phyloP scores from a whole-genome alignment of 2,888 invertebrate species.

The Limnephilus marmoratus region DNA sequence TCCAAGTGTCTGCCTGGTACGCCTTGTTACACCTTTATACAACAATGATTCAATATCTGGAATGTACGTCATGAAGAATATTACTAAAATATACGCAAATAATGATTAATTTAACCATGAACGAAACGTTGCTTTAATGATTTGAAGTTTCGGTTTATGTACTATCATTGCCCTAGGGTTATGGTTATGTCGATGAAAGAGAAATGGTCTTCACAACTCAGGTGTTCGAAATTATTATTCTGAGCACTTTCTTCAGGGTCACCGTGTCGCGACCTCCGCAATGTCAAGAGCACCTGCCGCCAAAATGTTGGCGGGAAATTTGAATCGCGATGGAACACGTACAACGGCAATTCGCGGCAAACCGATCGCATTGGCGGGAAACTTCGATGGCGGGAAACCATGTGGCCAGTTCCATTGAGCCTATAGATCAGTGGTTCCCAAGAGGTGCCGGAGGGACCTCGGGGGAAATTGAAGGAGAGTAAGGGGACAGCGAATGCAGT shows the following conservation, averaged over 20 bases:
- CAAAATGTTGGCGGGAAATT: background rate
- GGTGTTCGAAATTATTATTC: background rate
- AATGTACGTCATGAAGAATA: background rate
- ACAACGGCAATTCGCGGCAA: background rate
- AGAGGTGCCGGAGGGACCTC: background rate
- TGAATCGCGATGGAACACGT: slow-evolving; percentile 1
- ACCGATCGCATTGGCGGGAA: no score
- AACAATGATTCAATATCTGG: background rate
- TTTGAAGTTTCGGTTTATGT: background rate
- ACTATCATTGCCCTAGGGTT: background rate
- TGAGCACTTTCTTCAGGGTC: background rate
- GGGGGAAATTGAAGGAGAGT: background rate
- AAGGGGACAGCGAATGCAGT: background rate
- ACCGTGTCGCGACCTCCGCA: background rate
- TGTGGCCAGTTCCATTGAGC: background rate
- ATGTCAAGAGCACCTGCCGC: slow-evolving; percentile 21
- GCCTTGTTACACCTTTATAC: background rate
- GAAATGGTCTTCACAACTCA: background rate
- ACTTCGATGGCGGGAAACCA: background rate
- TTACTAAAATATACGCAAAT: background rate
- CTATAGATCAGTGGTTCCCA: background rate
- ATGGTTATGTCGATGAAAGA: background rate
- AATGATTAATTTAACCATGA: background rate
- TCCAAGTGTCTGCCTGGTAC: background rate
- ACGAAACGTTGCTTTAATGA: background rate